A percentile compares a stretch with the other conserved stretches of the same genome.
These are phyloP conservation scores for Phyto melanocephala DNA, from an alignment of 2,888 invertebrate species.

Conservation along the genomic window DNA sequence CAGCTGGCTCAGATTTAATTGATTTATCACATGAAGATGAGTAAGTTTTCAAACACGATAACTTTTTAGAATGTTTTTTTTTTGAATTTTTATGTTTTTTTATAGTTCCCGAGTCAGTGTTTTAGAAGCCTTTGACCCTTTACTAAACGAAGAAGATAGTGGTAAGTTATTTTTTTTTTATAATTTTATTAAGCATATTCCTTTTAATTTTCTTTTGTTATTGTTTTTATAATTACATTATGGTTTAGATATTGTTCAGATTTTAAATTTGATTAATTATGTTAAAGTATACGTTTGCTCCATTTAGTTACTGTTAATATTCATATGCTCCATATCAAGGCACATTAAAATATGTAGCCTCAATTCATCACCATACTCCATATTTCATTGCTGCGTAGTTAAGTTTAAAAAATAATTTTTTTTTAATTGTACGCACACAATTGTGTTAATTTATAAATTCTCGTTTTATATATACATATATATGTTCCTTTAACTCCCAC, in stretches of 20 bases:
- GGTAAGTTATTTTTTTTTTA: slow-evolving; percentile 64
- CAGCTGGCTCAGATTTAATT: slow-evolving; percentile 75
- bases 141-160: slow-evolving; percentile 82
- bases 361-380: too few relatives aligned
- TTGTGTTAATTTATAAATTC: too few relatives aligned
- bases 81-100: slow-evolving; percentile 58
- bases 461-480: too few relatives aligned
- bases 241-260: not conserved
- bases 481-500: too few relatives aligned
- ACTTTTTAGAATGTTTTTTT: not conserved
- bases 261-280: not conserved
- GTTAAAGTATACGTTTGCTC: not conserved
- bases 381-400: too few relatives aligned
- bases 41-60: slow-evolving; percentile 70
- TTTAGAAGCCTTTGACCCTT: slow-evolving; percentile 92
- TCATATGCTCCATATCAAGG: too few relatives aligned
- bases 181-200: not conserved
- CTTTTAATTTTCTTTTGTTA: not conserved
- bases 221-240: not conserved
- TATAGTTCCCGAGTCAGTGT: slow-evolving; percentile 80
- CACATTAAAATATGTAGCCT: too few relatives aligned
- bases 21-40: slow-evolving; percentile 77
- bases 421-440: too few relatives aligned
- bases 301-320: not conserved
- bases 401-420: too few relatives aligned